These are phyloP conservation scores for Eurosta solidaginis DNA, from an alignment of 1,140 invertebrate species.

Conservation along the genomic window DNA sequence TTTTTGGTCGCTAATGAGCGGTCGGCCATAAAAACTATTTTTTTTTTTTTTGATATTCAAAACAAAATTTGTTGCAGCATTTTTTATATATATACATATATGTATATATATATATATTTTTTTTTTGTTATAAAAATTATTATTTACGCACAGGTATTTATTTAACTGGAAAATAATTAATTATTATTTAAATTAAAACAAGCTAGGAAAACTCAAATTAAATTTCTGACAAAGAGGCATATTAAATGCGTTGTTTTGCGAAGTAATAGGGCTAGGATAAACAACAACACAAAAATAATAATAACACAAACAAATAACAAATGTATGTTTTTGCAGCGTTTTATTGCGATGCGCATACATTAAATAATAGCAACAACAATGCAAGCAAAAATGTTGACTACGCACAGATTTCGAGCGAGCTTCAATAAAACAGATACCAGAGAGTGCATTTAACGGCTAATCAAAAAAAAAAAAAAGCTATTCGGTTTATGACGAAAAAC, in stretches of 20 bases:
- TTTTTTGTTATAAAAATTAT: too few species aligned
- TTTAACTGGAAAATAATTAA: not conserved
- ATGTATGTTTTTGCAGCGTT: not conserved
- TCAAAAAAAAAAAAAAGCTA: too few species aligned
- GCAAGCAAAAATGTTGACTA: not conserved
- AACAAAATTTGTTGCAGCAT: not conserved
- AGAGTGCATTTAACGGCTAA: too few species aligned
- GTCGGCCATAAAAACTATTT: not conserved
- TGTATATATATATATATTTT: not conserved
- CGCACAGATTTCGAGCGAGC: too few species aligned
- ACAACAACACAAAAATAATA: not conserved
- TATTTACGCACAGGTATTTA: not conserved
- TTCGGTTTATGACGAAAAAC: too few species aligned
- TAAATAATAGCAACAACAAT: not conserved
- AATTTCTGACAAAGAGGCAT: not conserved
- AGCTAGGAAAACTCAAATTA: not conserved
- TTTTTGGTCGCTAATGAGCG: too few species aligned
- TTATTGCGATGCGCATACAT: not conserved
- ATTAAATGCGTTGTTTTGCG: too few species aligned
- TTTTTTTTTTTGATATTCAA: not conserved
- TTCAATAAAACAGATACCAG: too few species aligned
- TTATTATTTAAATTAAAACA: conserved; percentile 14
- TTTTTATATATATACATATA: not conserved
- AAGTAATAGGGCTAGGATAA: not conserved
- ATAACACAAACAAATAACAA: not conserved